Conservation (phyloP, 2,113 vertebrate species). For the Phalacrocorax carbo region DNA sequence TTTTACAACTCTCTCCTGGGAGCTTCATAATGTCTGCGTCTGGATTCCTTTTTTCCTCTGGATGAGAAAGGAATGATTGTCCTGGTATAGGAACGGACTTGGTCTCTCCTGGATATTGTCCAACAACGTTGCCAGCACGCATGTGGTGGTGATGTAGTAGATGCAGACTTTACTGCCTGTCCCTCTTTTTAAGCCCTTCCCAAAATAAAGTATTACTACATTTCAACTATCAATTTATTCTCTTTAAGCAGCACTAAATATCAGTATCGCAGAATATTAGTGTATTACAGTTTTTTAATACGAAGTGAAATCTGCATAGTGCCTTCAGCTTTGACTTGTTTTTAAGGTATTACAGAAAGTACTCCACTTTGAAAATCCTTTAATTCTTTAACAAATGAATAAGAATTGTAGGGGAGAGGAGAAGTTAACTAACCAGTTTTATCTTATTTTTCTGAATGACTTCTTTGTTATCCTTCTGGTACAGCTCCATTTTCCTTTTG, state of each 20-base stretch:
- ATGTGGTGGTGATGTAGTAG: not conserved
- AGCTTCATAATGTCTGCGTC: slow-evolving; percentile 24
- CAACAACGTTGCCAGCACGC: not conserved
- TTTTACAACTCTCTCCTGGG: slow-evolving; percentile 28
- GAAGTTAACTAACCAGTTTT: slow-evolving; percentile 85
- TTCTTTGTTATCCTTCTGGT: slow-evolving; percentile 95
- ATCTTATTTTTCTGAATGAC: slow-evolving; percentile 95
- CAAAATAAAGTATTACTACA: not conserved
- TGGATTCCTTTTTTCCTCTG: slow-evolving; percentile 14
- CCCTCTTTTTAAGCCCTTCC: not conserved
- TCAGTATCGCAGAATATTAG: not conserved
- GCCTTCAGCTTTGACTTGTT: not conserved
- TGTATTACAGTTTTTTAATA: not conserved
- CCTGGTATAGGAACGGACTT: slow-evolving; percentile 25
- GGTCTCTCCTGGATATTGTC: slow-evolving; percentile 53
- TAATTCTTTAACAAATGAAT: not conserved
- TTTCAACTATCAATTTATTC: not conserved
- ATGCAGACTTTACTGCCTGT: not conserved
- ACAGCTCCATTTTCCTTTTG: slow-evolving; percentile 92
- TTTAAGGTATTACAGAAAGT: not conserved
- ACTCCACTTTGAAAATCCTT: not conserved
- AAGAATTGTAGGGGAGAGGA: not conserved
- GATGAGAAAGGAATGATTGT: slow-evolving; percentile 59
- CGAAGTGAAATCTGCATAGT: not conserved
- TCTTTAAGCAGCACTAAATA: not conserved